phyloP scores from a whole-genome alignment of 1,140 invertebrate genomes.

The Drosophila lowei region DNA sequence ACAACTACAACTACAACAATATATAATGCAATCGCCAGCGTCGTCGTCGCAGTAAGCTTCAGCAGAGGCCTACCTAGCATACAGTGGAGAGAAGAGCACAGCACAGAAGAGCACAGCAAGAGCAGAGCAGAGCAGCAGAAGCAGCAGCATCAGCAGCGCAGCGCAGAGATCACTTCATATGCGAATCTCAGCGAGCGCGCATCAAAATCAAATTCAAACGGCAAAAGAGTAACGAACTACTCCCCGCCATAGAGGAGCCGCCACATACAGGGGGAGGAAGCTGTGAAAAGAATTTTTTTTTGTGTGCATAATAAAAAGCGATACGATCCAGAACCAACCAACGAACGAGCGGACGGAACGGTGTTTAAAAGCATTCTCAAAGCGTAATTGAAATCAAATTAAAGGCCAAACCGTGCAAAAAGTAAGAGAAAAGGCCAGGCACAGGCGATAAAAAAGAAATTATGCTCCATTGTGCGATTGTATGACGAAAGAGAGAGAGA shows the following conservation, averaged over 20 bases:
- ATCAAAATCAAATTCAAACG: conserved; percentile 74
- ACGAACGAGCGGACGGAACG: neutral
- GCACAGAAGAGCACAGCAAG: too few species aligned
- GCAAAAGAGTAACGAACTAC: conserved; percentile 50
- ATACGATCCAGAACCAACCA: conserved; percentile 2
- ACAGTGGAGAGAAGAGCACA: too few species aligned
- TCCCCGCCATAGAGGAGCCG: conserved; percentile 16
- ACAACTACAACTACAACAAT: conserved; percentile 30
- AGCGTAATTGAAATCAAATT: conserved; percentile 80
- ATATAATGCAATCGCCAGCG: conserved; percentile 65
- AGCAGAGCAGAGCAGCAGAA: neutral
- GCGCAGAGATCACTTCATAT: conserved; percentile 70
- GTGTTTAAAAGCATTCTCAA: conserved; percentile 51
- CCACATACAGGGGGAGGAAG: conserved; percentile 19
- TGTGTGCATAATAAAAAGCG: conserved; percentile 54
- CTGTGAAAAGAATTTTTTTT: conserved; percentile 48
- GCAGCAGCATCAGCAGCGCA: conserved; percentile 25
- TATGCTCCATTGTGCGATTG: conserved; percentile 73
- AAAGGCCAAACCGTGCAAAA: conserved; percentile 65
- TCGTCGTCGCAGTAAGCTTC: conserved; percentile 36
- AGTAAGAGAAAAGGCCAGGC: conserved; percentile 36
- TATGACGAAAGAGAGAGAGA: conserved; percentile 28
- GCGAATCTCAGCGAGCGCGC: conserved; percentile 78
- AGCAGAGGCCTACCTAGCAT: conserved; percentile 10
- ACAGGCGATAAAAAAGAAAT: conserved; percentile 76